Evolutionary conservation across 1,140 invertebrate genomes (phyloP).

Genomic region (Trachymyrmex septentrionalis): DNA sequence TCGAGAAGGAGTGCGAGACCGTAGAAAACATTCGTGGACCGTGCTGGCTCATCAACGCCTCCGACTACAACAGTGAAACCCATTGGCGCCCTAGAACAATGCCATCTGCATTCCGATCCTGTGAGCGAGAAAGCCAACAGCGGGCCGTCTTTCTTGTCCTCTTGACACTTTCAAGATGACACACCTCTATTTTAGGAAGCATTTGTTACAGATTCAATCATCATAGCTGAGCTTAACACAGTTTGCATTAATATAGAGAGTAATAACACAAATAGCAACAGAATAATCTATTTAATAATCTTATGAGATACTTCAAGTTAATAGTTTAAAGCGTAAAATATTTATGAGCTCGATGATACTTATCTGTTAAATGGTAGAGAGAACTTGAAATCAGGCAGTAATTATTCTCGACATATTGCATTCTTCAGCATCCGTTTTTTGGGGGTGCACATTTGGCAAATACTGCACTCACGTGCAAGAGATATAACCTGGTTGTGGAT

Average conservation of each 20-base stretch:
- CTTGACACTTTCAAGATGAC: constrained; percentile 38
- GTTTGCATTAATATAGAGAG: neutral
- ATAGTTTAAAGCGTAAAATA: neutral
- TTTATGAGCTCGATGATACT: neutral
- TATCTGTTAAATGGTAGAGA: neutral
- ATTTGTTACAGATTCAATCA: neutral
- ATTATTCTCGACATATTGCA: constrained; percentile 49
- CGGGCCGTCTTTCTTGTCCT: constrained; percentile 26
- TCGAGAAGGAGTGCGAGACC: constrained; percentile 55
- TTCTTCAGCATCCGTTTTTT: constrained; percentile 50
- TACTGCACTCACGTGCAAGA: constrained; percentile 44
- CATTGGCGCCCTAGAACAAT: constrained; percentile 79
- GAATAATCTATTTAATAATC: neutral
- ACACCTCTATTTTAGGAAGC: constrained; percentile 30
- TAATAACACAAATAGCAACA: neutral
- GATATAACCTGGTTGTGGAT: constrained; percentile 45
- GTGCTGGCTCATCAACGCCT: constrained; percentile 85
- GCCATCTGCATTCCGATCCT: constrained; percentile 81
- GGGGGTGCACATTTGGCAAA: constrained; percentile 48
- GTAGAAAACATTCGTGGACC: constrained; percentile 83
- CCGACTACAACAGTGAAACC: constrained; percentile 70
- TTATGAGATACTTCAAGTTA: neutral
- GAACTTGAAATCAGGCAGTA: neutral
- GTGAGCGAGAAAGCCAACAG: constrained; percentile 71
- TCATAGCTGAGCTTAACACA: neutral